Evolutionary conservation across 1,140 invertebrate genomes (phyloP).

Genomic region (Zaprionus tsacasi): DNA sequence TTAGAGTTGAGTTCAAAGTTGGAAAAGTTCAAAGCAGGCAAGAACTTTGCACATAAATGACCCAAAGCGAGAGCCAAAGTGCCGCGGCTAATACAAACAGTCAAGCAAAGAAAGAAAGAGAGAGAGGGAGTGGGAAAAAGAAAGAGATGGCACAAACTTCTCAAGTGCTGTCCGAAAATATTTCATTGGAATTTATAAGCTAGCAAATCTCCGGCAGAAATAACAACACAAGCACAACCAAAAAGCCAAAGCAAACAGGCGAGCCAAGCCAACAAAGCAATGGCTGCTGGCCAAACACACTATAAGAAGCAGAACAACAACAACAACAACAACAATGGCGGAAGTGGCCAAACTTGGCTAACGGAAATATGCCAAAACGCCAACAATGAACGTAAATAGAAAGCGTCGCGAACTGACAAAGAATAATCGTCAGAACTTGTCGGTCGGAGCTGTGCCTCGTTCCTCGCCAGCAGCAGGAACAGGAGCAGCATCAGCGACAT

Average conservation of each 20-base stretch:
- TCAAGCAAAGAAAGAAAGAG: conserved; percentile 6
- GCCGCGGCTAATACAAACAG: conserved; percentile 71
- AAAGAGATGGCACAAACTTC: conserved; percentile 55
- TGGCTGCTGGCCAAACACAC: conserved; percentile 36
- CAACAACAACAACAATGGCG: conserved; percentile 18
- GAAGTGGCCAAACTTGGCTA: conserved; percentile 65
- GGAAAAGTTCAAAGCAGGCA: conserved; percentile 66
- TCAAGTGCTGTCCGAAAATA: conserved; percentile 78
- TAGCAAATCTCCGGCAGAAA: conserved; percentile 58
- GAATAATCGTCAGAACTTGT: conserved; percentile 47
- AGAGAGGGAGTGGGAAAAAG: not conserved
- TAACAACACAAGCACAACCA: conserved; percentile 59
- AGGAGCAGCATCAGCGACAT: conserved; percentile 12
- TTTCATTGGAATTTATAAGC: conserved; percentile 80
- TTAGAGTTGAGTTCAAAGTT: conserved; percentile 29
- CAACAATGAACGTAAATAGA: conserved; percentile 53
- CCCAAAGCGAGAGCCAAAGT: conserved; percentile 63
- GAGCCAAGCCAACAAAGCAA: conserved; percentile 16
- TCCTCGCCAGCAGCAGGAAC: conserved; percentile 7
- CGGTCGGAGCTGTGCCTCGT: not conserved
- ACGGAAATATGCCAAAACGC: conserved; percentile 65
- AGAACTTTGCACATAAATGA: conserved; percentile 74
- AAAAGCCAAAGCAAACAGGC: conserved; percentile 37
- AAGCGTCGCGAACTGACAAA: conserved; percentile 42
- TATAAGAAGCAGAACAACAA: conserved; percentile 9